Evolutionary conservation across 2,113 vertebrate genomes (phyloP).

Genomic region (Stomatorhinus ivindoensis): DNA sequence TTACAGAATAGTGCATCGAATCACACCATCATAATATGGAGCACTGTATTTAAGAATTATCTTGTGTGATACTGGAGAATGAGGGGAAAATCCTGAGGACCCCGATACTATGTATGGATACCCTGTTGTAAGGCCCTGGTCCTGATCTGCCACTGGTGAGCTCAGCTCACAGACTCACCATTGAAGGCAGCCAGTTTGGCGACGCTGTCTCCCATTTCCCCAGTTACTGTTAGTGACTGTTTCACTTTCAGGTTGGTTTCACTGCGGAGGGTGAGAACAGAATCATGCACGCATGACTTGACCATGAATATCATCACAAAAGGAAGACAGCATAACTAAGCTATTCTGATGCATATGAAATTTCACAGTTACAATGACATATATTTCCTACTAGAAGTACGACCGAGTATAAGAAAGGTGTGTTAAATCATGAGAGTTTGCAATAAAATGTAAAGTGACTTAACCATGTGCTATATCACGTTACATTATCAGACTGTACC

Average conservation of each 20-base stretch:
- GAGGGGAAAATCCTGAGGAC: background rate
- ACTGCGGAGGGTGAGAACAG: conserved; percentile 48
- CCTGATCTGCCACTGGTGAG: background rate
- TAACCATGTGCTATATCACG: background rate
- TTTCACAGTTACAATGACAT: background rate
- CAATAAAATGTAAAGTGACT: background rate
- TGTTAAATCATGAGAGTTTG: background rate
- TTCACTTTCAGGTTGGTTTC: conserved; percentile 97
- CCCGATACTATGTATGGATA: background rate
- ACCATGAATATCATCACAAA: background rate
- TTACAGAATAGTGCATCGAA: background rate
- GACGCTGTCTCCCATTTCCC: conserved; percentile 67
- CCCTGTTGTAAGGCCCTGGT: background rate
- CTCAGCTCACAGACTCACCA: background rate
- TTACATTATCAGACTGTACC: background rate
- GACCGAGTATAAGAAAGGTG: background rate
- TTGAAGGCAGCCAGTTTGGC: conserved; percentile 50
- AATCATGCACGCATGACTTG: conserved; percentile 4
- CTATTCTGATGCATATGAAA: background rate
- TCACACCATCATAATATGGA: background rate
- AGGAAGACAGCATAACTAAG: background rate
- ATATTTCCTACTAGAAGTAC: background rate
- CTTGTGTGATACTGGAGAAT: background rate
- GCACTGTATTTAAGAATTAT: background rate
- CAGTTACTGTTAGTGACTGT: conserved; percentile 77